phyloP scores from a whole-genome alignment of 92 coral and sea anemone species.

The Zoanthus sociatus region DNA sequence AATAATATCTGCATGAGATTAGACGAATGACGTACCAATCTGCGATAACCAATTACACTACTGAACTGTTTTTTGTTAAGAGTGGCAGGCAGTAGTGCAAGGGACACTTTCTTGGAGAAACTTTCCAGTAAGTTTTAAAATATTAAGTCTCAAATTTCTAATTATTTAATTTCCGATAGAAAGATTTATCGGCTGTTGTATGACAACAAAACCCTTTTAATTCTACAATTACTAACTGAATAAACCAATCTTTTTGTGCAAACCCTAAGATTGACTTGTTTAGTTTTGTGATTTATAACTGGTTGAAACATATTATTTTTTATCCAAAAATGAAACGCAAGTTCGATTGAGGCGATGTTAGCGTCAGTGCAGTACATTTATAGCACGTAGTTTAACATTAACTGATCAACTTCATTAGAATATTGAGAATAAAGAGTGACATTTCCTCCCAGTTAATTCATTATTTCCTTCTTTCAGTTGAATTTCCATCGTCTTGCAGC shows the following conservation, averaged over 20 bases:
- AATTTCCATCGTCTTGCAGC: not conserved
- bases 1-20: not conserved
- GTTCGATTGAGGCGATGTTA: not conserved
- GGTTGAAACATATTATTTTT: not conserved
- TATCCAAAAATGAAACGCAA: not conserved
- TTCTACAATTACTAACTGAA: not conserved
- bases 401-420: not conserved
- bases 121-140: not conserved
- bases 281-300: not conserved
- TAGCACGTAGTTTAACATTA: not conserved
- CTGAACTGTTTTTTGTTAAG: not conserved
- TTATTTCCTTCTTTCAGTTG: not conserved
- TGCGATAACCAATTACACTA: not conserved
- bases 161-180: conserved; percentile 17
- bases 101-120: not conserved
- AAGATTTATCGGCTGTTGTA: not conserved
- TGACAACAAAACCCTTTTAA: not conserved
- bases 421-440: not conserved
- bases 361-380: not conserved
- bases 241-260: not conserved
- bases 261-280: not conserved
- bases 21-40: not conserved
- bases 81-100: not conserved
- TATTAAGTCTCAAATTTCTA: not conserved
- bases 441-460: not conserved